phyloP scores from a whole-genome alignment of 1,140 invertebrate species.

The Camponotus floridanus region DNA sequence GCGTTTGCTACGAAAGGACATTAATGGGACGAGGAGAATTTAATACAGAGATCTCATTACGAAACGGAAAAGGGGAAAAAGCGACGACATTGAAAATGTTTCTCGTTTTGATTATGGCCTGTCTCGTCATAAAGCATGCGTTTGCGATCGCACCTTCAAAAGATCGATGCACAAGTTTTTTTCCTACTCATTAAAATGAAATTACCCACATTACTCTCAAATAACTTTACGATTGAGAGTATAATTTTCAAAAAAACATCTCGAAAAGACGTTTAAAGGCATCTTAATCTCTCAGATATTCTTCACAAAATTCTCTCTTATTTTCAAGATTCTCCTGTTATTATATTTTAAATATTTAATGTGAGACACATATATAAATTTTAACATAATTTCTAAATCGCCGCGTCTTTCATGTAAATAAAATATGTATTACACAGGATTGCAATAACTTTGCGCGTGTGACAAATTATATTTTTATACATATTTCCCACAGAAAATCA shows the following conservation, averaged over 20 bases:
- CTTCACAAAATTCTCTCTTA: not conserved
- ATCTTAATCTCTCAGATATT: slow-evolving; percentile 2
- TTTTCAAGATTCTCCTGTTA: not conserved
- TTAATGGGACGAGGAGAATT: slow-evolving; percentile 79
- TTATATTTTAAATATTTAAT: not conserved
- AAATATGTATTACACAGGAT: too few relatives aligned
- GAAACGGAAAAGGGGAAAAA: slow-evolving; percentile 63
- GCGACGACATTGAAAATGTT: slow-evolving; percentile 78
- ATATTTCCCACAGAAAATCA: not conserved
- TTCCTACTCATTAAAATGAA: slow-evolving; percentile 26
- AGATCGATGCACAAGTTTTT: not conserved
- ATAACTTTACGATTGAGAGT: slow-evolving; percentile 5
- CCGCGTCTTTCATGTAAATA: not conserved
- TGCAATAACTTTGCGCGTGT: not conserved
- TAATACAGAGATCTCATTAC: slow-evolving; percentile 80
- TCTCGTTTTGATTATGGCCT: slow-evolving; percentile 65
- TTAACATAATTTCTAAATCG: not conserved
- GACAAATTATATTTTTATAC: too few relatives aligned
- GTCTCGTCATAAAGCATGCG: slow-evolving; percentile 72
- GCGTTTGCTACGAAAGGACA: slow-evolving; percentile 70
- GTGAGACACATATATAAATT: not conserved
- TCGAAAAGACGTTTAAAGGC: not conserved
- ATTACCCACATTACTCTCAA: too few relatives aligned
- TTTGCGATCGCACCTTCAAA: slow-evolving; percentile 59
- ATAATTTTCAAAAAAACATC: slow-evolving; percentile 36